These are phyloP conservation scores for Philypnodon macrostomus DNA, from an alignment of 2,797 vertebrate species.

Conservation along the genomic window DNA sequence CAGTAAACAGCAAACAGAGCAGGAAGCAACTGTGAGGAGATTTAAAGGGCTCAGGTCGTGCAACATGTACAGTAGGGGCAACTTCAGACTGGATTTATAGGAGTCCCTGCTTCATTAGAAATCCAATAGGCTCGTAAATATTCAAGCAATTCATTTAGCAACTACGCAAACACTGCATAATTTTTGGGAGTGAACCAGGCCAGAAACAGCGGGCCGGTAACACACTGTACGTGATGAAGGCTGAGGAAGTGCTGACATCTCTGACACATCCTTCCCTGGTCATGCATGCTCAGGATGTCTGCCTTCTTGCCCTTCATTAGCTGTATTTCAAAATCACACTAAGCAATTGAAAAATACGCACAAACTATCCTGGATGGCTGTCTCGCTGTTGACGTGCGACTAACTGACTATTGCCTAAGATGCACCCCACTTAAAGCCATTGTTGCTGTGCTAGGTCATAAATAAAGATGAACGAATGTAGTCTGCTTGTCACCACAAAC, in stretches of 20 bases:
- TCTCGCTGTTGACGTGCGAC: no score
- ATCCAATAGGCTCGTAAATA: slow-evolving; percentile 2
- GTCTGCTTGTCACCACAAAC: no score
- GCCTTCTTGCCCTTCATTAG: slow-evolving; percentile 12
- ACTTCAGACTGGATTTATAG: background rate
- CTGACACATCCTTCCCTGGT: slow-evolving; percentile 45
- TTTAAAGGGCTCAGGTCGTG: background rate
- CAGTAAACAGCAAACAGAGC: slow-evolving; percentile 6
- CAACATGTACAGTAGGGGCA: background rate
- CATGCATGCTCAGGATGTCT: slow-evolving; percentile 32
- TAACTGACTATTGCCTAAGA: no score
- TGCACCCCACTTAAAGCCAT: no score
- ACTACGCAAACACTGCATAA: slow-evolving; percentile 19
- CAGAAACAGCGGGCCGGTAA: slow-evolving; percentile 17
- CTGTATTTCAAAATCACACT: background rate
- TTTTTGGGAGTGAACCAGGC: slow-evolving; percentile 18
- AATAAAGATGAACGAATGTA: no score
- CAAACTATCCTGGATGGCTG: no score
- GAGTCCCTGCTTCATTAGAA: background rate
- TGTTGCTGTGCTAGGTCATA: no score
- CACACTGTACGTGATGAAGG: slow-evolving; percentile 11
- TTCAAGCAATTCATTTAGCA: slow-evolving; percentile 14
- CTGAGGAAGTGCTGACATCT: slow-evolving; percentile 50
- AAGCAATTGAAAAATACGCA: background rate
- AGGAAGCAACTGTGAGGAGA: background rate